A percentile compares a stretch with the other conserved stretches of the same genome.
Evolutionary conservation across 2,797 vertebrate species (phyloP).

Genomic region (Sebastes kiyomatsui): DNA sequence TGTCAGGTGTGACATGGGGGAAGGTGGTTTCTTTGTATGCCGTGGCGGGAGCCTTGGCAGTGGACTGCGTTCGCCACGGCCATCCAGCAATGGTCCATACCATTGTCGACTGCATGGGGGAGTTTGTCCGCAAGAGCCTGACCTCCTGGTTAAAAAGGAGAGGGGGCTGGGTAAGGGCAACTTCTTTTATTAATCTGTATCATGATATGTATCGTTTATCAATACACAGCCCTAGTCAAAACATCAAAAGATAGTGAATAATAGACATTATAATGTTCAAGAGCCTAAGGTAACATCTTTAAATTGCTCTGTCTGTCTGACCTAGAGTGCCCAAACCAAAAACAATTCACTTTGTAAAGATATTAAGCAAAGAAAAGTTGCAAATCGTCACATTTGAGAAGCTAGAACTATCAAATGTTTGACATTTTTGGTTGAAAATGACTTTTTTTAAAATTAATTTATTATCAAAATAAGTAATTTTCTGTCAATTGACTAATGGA

Average conservation of each 20-base stretch:
- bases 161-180: slow-evolving; percentile 94
- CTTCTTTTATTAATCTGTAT: neutral
- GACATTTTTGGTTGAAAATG: neutral
- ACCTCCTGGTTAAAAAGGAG: slow-evolving; percentile 90
- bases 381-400: neutral
- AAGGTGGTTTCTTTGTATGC: slow-evolving; percentile 97
- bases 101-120: slow-evolving; percentile 96
- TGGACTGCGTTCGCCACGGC: slow-evolving; percentile 94
- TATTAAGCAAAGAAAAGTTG: neutral
- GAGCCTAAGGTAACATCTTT: neutral
- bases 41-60: slow-evolving; percentile 91
- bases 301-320: neutral
- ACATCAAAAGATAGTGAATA: neutral
- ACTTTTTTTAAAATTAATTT: accelerated
- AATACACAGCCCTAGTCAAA: neutral
- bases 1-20: slow-evolving; percentile 94
- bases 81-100: slow-evolving; percentile 93
- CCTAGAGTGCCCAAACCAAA: neutral
- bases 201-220: too few species aligned
- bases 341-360: neutral
- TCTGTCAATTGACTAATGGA: neutral
- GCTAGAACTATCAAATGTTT: neutral
- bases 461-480: neutral
- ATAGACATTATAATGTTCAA: neutral
- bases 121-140: slow-evolving; percentile 94